These are phyloP conservation scores for Cynoglossus semilaevis DNA, from an alignment of 2,113 vertebrate genomes.

Conservation along the genomic window DNA sequence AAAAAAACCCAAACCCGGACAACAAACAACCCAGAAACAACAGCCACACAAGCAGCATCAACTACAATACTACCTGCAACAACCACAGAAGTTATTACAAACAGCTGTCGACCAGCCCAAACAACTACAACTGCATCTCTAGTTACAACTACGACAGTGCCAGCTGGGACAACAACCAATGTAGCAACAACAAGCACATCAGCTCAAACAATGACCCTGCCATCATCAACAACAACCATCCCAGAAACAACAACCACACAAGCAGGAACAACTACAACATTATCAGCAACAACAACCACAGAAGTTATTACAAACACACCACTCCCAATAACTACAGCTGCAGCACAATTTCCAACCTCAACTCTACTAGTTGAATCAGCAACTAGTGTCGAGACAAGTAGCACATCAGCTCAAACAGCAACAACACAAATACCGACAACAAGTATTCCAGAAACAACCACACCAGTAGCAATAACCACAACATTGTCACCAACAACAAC, in stretches of 20 bases:
- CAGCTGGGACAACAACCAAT: too few species aligned
- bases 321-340: too few species aligned
- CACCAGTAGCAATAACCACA: not conserved
- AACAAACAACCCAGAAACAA: not conserved
- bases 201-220: not conserved
- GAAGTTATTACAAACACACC: too few species aligned
- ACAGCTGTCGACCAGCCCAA: not conserved
- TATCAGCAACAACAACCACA: not conserved
- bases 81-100: not conserved
- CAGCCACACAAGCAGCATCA: not conserved
- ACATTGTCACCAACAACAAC: constrained; percentile 8
- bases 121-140: too few species aligned
- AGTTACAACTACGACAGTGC: not conserved
- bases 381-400: not conserved
- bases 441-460: not conserved
- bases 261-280: not conserved
- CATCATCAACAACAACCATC: not conserved
- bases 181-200: not conserved
- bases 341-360: not conserved
- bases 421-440: not conserved
- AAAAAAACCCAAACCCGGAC: too few species aligned
- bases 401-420: not conserved
- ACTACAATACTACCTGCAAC: not conserved
- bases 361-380: not conserved
- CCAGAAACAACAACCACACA: not conserved